Evolutionary conservation across 2,113 vertebrate species (phyloP).

Genomic region (Rhagologus leucostigma): DNA sequence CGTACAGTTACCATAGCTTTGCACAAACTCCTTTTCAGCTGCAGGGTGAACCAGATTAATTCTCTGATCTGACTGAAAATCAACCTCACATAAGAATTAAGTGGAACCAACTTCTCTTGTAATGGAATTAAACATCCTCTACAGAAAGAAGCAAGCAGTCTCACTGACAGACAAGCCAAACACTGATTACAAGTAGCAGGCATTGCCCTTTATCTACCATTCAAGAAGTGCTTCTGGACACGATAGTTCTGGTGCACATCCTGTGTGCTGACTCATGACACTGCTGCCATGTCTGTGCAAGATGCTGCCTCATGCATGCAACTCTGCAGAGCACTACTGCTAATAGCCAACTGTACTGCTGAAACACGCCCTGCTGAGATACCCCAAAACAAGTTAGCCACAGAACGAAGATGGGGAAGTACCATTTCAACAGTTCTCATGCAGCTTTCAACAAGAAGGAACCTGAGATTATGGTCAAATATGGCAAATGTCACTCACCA

Average conservation of each 20-base stretch:
- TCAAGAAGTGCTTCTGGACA: background rate
- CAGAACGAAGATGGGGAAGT: background rate
- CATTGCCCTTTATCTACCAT: background rate
- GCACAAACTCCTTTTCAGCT: background rate
- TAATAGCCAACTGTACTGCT: background rate
- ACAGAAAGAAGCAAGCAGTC: background rate
- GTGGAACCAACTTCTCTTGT: background rate
- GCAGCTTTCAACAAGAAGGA: background rate
- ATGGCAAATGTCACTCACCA: slow-evolving; percentile 77
- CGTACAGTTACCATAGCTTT: rapidly evolving
- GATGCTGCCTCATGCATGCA: rapidly evolving
- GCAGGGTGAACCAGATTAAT: background rate
- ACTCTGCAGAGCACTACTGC: background rate
- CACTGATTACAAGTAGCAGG: background rate
- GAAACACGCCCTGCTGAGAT: background rate
- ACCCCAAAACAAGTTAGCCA: background rate
- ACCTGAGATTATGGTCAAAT: background rate
- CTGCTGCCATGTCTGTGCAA: background rate
- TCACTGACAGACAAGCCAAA: background rate
- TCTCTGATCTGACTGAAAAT: background rate
- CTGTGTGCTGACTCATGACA: background rate
- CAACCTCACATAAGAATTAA: background rate
- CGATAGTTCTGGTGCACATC: background rate
- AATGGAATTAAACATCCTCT: background rate
- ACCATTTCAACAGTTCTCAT: background rate